Evolutionary conservation across 2,113 vertebrate species (phyloP).

Genomic region (Lepus europaeus): DNA sequence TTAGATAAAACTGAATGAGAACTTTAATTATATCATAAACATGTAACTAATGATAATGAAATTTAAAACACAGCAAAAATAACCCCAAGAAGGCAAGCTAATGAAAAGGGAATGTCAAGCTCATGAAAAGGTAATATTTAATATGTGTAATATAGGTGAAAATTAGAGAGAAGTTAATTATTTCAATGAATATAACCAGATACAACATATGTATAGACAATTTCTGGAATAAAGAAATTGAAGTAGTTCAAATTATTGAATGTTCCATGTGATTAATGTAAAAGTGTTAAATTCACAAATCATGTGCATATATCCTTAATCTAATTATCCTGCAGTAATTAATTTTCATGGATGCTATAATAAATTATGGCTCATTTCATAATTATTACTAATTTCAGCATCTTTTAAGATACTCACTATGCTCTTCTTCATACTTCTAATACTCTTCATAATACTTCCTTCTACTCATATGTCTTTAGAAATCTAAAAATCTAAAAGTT

Average conservation of each 20-base stretch:
- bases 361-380: not conserved
- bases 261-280: not conserved
- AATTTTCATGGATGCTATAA: not conserved
- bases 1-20: constrained; percentile 33
- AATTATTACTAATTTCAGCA: constrained; percentile 42
- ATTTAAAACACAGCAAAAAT: not conserved
- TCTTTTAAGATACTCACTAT: constrained; percentile 40
- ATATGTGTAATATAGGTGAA: not conserved
- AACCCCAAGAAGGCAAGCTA: not conserved
- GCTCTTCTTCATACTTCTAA: not conserved
- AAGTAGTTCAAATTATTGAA: not conserved
- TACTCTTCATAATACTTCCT: constrained; percentile 1
- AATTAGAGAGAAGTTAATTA: not conserved
- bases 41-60: not conserved
- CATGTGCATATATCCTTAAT: not conserved
- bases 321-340: constrained; percentile 11
- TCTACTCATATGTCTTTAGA: not conserved
- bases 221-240: not conserved
- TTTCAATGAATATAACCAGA: constrained; percentile 42
- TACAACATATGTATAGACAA: not conserved
- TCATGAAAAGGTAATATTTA: not conserved
- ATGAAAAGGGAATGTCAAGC: constrained; percentile 33
- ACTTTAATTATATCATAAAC: not conserved
- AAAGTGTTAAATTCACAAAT: constrained; percentile 45
- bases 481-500: not conserved